Conservation (phyloP, 2,113 vertebrate species). For the Butorides virescens region DNA sequence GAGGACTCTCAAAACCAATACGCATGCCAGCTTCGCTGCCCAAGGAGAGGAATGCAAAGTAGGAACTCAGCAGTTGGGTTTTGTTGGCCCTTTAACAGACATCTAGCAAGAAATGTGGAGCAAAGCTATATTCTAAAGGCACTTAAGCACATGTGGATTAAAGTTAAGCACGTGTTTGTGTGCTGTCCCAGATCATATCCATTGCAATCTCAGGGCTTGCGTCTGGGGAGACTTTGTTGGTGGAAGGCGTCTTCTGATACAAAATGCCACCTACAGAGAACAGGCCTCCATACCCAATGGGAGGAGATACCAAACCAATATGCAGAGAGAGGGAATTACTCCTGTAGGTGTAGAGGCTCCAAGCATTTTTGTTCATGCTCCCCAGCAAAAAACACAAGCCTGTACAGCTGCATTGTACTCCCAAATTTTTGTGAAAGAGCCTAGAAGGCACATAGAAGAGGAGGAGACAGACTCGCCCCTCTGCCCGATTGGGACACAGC, state of each 20-base stretch:
- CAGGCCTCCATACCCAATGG: neutral
- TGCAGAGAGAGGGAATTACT: neutral
- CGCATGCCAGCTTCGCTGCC: neutral
- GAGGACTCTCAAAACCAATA: neutral
- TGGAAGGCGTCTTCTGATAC: neutral
- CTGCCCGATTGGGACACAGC: neutral
- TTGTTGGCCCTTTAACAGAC: neutral
- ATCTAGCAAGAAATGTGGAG: neutral
- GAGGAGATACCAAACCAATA: neutral
- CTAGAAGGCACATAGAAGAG: neutral
- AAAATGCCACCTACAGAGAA: constrained; percentile 24
- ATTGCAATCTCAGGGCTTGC: neutral
- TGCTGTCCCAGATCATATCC: neutral
- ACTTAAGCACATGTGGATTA: constrained; percentile 13
- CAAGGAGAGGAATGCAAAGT: neutral
- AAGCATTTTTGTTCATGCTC: neutral
- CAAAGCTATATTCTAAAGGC: constrained; percentile 16
- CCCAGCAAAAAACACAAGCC: neutral
- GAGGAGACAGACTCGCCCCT: neutral
- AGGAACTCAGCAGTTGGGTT: neutral
- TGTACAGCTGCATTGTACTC: neutral
- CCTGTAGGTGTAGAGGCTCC: neutral
- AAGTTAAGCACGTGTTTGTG: constrained; percentile 21
- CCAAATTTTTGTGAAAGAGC: neutral
- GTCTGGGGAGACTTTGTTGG: neutral